phyloP scores from a whole-genome alignment of 2,797 vertebrate species.

The Halcyon leucocephala region DNA sequence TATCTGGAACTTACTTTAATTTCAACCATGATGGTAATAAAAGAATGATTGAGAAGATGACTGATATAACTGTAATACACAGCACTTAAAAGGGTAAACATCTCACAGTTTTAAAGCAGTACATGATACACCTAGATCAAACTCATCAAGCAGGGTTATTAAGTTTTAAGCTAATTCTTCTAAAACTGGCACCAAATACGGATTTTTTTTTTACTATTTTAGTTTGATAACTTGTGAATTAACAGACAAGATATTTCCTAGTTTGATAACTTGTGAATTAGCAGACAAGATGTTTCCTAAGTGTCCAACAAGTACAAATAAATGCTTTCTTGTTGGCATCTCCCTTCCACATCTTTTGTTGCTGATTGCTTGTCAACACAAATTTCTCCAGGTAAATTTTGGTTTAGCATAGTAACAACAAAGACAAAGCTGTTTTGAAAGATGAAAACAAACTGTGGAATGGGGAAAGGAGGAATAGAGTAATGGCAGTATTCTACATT shows the following conservation, averaged over 20 bases:
- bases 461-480: neutral
- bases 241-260: neutral
- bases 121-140: too few relatives aligned
- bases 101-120: neutral
- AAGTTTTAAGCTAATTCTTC: neutral
- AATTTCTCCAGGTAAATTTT: neutral
- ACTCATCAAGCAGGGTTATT: neutral
- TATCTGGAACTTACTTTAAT: neutral
- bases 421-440: neutral
- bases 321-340: neutral
- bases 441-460: neutral
- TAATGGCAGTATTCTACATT: neutral
- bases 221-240: neutral
- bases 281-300: neutral
- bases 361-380: neutral
- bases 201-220: neutral
- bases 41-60: neutral
- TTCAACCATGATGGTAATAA: neutral
- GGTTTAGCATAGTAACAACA: neutral
- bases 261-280: neutral
- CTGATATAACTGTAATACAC: neutral
- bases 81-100: neutral
- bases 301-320: neutral
- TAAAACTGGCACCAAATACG: neutral
- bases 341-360: neutral